Conservation (phyloP, 2,113 vertebrate species). For the Chlamydotis undulata region DNA sequence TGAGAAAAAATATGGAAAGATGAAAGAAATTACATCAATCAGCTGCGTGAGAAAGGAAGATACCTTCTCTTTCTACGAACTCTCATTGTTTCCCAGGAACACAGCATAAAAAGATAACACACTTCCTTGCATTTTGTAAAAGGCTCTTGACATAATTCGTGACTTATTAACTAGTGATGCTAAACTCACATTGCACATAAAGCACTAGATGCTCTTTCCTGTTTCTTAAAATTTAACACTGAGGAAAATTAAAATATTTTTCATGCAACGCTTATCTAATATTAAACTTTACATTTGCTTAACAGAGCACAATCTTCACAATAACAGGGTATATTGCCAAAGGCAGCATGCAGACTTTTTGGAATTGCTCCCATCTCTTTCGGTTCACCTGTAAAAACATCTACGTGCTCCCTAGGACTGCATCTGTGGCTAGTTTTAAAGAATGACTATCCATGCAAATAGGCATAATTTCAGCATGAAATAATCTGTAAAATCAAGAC, state of each 20-base stretch:
- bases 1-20: constrained; percentile 61
- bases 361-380: constrained; percentile 85
- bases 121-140: constrained; percentile 74
- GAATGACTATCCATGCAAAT: constrained; percentile 87
- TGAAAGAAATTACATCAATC: constrained; percentile 68
- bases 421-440: constrained; percentile 87
- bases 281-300: constrained; percentile 83
- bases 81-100: constrained; percentile 76
- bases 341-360: constrained; percentile 83
- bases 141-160: constrained; percentile 71
- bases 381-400: constrained; percentile 91
- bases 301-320: constrained; percentile 84
- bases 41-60: constrained; percentile 67
- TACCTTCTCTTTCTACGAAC: constrained; percentile 69
- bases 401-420: constrained; percentile 83
- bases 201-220: constrained; percentile 46
- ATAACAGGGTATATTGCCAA: constrained; percentile 86
- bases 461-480: constrained; percentile 83
- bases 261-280: constrained; percentile 77
- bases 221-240: constrained; percentile 70
- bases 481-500: constrained; percentile 80
- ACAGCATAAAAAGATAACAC: constrained; percentile 70
- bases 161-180: constrained; percentile 72
- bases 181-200: constrained; percentile 50
- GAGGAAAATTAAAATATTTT: constrained; percentile 74